A percentile compares a stretch with the other conserved stretches of the same genome.
Conservation (phyloP, 2,113 vertebrate species). For the Tinamus guttatus region DNA sequence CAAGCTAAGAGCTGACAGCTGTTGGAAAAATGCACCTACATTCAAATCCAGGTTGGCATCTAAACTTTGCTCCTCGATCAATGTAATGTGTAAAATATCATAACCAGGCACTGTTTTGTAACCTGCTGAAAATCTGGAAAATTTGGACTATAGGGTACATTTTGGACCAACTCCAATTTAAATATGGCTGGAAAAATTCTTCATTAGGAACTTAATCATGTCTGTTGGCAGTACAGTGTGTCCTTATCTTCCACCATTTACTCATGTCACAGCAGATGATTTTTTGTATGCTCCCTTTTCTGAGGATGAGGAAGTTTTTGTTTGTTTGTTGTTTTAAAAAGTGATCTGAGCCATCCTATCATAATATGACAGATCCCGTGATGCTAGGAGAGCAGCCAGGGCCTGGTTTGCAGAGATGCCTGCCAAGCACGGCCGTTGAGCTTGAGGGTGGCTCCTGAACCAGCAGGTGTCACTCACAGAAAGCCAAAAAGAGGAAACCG, state of each 20-base stretch:
- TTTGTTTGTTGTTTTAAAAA: not conserved
- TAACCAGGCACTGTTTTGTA: not conserved
- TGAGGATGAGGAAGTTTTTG: not conserved
- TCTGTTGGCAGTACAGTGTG: not conserved
- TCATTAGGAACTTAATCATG: not conserved
- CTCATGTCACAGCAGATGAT: not conserved
- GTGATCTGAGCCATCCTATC: not conserved
- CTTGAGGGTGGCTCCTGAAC: not conserved
- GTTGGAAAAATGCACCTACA: not conserved
- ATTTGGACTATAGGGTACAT: fast-evolving
- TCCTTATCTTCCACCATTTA: not conserved
- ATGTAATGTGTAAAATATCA: not conserved
- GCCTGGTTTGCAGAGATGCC: not conserved
- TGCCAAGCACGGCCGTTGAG: no score
- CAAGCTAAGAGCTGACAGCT: no score
- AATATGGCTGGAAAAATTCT: not conserved
- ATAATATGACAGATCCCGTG: not conserved
- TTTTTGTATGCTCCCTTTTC: not conserved
- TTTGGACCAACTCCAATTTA: not conserved
- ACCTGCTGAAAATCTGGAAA: not conserved
- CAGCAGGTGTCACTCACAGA: not conserved
- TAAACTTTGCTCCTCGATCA: not conserved
- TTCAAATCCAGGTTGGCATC: not conserved
- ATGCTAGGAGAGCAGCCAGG: not conserved
- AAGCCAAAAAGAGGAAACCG: not conserved